Evolutionary conservation across 2,888 invertebrate genomes (phyloP), one percentile per base, ranked within the genome.

Genomic region (Merodon equestris): DNA sequence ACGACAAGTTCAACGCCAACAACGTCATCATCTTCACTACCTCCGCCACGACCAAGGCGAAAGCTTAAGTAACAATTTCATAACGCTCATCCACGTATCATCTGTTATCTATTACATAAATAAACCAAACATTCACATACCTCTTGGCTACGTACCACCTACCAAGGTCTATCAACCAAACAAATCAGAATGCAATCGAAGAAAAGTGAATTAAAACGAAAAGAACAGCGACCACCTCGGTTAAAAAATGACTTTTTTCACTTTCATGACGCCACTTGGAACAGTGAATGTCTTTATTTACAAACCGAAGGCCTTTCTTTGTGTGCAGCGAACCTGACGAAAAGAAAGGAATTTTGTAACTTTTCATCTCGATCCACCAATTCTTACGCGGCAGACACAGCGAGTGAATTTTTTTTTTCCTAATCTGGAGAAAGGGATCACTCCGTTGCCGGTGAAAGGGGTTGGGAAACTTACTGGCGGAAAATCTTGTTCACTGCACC

Each of bases 391-490:
- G n/a, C 18, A 9, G 14, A 13, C 13, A 27, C 12, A 15, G 15
- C 12, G 19, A 12, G 15, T 4, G 40, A 13, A 12, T 7, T 9
- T 44, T 10, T 38, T 10, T 27, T 12, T 15, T 45, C 42, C 34
- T 10, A 10, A 7, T 57, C n/a, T 1, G 3, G 2, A 27, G 9
- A 14, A 15, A 9, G n/a, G 15, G 14, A 7, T 0, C 12, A 14
- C 9, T n/a, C 38, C 50, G 40, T 15, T 2, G 45, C 15, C 36
- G 51, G 42, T 15, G 27, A 27, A 27, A 7, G 27, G 27, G 7
- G 7, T 27, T 27, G 2, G 27, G 19, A 18, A 58, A 77, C 77
- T 77, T 68, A 77, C 77, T 42, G 47, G 19, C 15, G 67, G 63
- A 61, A 36, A 36, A 47, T 36, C 45, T 34, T 17, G 27, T 61